These are phyloP conservation scores for Tragelaphus buxtoni DNA, from an alignment of 2,113 vertebrate species.

Conservation along the genomic window DNA sequence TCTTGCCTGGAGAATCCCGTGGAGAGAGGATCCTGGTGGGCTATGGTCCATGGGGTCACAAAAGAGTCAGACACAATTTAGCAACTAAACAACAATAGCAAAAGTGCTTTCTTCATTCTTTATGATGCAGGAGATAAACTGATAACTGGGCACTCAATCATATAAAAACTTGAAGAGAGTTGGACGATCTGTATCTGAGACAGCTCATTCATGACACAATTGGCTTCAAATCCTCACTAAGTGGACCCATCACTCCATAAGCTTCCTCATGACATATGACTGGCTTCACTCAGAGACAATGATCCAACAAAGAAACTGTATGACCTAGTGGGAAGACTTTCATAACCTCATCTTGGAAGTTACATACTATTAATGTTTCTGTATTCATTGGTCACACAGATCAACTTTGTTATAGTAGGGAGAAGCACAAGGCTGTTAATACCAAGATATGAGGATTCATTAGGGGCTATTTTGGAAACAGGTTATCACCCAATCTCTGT, in stretches of 20 bases:
- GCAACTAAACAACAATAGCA: not conserved
- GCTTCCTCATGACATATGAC: not conserved
- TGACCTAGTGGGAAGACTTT: not conserved
- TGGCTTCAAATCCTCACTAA: not conserved
- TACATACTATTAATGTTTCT: not conserved
- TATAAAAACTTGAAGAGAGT: not conserved
- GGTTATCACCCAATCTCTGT: not conserved
- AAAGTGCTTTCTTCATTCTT: not conserved
- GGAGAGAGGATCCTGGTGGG: not conserved
- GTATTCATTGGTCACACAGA: not conserved
- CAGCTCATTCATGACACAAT: not conserved
- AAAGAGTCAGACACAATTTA: not conserved
- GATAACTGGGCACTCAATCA: not conserved
- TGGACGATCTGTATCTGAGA: not conserved
- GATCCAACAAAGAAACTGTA: not conserved
- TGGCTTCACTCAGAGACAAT: not conserved
- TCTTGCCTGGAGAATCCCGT: not conserved
- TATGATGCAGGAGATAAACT: not conserved
- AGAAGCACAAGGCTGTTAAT: not conserved
- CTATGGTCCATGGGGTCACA: not conserved
- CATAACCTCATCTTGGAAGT: not conserved
- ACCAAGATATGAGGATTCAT: fast-evolving
- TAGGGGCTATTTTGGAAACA: not conserved
- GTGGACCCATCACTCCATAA: not conserved
- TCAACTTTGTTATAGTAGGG: not conserved